Evolutionary conservation across 2,888 invertebrate genomes (phyloP).

Genomic region (Mesorhabditis belari): DNA sequence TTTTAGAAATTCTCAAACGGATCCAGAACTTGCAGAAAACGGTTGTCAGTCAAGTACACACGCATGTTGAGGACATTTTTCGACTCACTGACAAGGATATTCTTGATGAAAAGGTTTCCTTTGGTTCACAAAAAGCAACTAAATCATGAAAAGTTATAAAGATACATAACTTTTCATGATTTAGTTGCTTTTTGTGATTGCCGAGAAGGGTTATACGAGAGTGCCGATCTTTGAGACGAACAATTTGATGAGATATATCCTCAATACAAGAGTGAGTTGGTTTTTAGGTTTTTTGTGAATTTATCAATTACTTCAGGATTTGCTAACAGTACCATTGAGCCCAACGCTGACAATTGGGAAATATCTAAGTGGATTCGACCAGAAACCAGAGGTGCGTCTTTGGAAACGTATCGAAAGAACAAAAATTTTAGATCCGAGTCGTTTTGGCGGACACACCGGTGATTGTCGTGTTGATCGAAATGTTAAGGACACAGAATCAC

Average conservation of each 20-base stretch:
- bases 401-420: too few relatives aligned
- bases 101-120: neutral
- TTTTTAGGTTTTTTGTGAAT: too few relatives aligned
- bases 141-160: neutral
- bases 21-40: neutral
- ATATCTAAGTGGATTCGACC: neutral
- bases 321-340: neutral
- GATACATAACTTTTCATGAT: neutral
- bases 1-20: too few relatives aligned
- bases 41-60: neutral
- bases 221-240: neutral
- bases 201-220: neutral
- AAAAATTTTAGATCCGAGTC: neutral
- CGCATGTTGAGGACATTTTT: neutral
- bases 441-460: neutral
- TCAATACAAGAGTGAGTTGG: neutral
- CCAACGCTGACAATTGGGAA: neutral
- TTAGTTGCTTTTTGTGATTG: neutral
- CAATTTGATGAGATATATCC: neutral
- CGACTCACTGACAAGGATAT: neutral
- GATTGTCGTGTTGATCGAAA: neutral
- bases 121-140: too few relatives aligned
- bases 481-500: neutral
- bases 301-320: neutral
- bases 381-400: neutral